phyloP scores from a whole-genome alignment of 2,888 invertebrate genomes.

The Sinopyrophorus schimmeli region DNA sequence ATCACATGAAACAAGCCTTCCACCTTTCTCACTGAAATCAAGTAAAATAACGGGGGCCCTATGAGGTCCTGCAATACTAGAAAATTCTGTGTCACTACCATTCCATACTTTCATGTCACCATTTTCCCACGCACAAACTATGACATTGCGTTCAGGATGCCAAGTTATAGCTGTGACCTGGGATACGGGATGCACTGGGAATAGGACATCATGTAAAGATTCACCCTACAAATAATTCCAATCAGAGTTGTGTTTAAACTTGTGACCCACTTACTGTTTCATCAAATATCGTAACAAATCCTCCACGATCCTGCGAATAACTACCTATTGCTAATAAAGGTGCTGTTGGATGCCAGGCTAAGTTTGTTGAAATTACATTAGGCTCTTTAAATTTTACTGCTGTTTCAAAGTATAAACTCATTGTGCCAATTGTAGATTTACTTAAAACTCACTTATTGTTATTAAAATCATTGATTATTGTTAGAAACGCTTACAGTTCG shows the following conservation, averaged over 20 bases:
- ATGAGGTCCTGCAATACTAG: slow-evolving; percentile 68
- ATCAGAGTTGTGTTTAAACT: background rate
- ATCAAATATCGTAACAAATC: slow-evolving; percentile 84
- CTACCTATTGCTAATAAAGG: slow-evolving; percentile 85
- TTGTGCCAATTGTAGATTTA: slow-evolving; percentile 47
- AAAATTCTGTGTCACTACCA: slow-evolving; percentile 67
- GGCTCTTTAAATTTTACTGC: slow-evolving; percentile 76
- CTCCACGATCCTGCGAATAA: slow-evolving; percentile 85
- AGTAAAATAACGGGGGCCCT: slow-evolving; percentile 68
- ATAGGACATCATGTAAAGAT: slow-evolving; percentile 73
- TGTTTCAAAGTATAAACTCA: slow-evolving; percentile 85
- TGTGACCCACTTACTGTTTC: slow-evolving; percentile 68
- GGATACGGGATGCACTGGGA: slow-evolving; percentile 73
- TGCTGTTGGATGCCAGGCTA: slow-evolving; percentile 80
- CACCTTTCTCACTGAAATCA: slow-evolving; percentile 79
- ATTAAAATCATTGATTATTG: too few relatives aligned
- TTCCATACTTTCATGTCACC: slow-evolving; percentile 88
- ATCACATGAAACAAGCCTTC: slow-evolving; percentile 85
- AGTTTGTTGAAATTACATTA: slow-evolving; percentile 78
- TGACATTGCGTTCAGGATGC: slow-evolving; percentile 83
- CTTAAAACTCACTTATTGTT: background rate
- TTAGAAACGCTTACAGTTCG: too few relatives aligned
- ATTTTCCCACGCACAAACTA: slow-evolving; percentile 91
- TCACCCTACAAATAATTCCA: slow-evolving; percentile 63
- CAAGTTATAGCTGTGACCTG: slow-evolving; percentile 83